phyloP scores from a whole-genome alignment of 2,888 invertebrate genomes.

The Troides helena region DNA sequence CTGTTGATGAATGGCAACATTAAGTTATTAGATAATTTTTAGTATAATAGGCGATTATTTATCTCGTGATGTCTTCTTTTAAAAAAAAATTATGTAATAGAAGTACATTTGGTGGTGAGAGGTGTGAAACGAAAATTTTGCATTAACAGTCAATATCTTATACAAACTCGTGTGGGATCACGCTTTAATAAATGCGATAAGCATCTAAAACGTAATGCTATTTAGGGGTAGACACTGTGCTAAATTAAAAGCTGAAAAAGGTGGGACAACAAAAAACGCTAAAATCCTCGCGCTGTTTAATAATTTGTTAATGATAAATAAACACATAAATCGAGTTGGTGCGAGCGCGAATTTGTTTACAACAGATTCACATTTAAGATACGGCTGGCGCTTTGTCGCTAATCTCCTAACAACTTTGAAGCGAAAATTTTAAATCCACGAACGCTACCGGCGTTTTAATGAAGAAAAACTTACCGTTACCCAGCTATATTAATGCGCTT shows the following conservation, averaged over 20 bases:
- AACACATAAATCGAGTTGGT: constrained; percentile 75
- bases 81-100: not conserved
- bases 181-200: constrained; percentile 59
- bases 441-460: constrained; percentile 56
- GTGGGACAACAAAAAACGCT: constrained; percentile 59
- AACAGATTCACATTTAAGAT: constrained; percentile 80
- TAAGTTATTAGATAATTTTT: not conserved
- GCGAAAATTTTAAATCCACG: constrained; percentile 74
- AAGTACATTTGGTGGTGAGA: not conserved
- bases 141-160: constrained; percentile 13
- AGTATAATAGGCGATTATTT: not conserved
- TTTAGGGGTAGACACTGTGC: constrained; percentile 44
- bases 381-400: constrained; percentile 76
- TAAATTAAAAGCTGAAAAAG: constrained; percentile 55
- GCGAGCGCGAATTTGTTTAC: constrained; percentile 78
- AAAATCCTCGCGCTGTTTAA: constrained; percentile 68
- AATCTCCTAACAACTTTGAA: constrained; percentile 78
- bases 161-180: constrained; percentile 29
- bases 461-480: constrained; percentile 59
- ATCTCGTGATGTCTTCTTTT: not conserved
- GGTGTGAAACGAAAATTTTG: constrained; percentile 1
- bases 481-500: constrained; percentile 36
- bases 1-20: constrained; percentile 8
- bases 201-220: constrained; percentile 53
- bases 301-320: constrained; percentile 82